phyloP scores from a whole-genome alignment of 1,140 invertebrate species.

The Dryas iulia region DNA sequence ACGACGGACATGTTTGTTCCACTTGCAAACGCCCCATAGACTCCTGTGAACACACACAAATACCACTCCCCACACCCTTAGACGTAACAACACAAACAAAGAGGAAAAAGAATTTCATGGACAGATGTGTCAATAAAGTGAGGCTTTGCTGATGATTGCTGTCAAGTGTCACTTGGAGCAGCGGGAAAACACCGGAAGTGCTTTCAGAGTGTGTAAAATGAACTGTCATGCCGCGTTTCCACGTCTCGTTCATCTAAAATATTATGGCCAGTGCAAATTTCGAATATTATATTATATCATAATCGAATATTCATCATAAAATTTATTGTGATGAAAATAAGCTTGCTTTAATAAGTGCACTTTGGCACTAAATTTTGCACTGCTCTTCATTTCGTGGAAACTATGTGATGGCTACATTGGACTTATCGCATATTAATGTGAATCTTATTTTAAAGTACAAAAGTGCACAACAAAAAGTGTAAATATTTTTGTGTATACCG shows the following conservation, averaged over 20 bases:
- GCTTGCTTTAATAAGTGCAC: not conserved
- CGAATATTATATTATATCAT: too few species aligned
- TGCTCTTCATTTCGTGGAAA: not conserved
- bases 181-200: constrained; percentile 33
- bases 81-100: constrained; percentile 77
- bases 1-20: constrained; percentile 53
- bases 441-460: constrained; percentile 76
- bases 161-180: constrained; percentile 8
- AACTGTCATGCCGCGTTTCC: constrained; percentile 45
- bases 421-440: constrained; percentile 70
- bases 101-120: constrained; percentile 87
- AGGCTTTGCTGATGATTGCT: constrained; percentile 81
- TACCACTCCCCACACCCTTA: constrained; percentile 65
- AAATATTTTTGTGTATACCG: constrained; percentile 72
- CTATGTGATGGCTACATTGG: constrained; percentile 48
- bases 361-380: not conserved
- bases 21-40: constrained; percentile 74
- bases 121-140: constrained; percentile 89
- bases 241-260: not conserved
- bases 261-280: not conserved
- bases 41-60: constrained; percentile 63
- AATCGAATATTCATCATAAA: too few species aligned
- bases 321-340: too few species aligned
- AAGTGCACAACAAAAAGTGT: constrained; percentile 65
- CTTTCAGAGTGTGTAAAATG: constrained; percentile 66